A percentile compares a stretch with the other conserved stretches of the same genome.
phyloP scores from a whole-genome alignment of 2,797 vertebrate genomes.

The Neosalanx taihuensis region DNA sequence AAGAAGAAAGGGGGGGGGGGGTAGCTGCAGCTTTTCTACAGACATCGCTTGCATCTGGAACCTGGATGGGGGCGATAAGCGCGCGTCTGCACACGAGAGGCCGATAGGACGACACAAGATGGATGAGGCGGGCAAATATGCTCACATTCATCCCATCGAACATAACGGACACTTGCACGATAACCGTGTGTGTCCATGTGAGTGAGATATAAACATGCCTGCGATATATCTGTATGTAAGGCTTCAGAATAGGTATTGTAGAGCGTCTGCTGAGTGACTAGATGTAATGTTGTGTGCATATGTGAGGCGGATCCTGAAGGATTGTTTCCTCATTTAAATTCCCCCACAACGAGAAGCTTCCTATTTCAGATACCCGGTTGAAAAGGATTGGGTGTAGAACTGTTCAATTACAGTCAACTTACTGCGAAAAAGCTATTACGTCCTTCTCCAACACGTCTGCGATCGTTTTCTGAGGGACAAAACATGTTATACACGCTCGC shows the following conservation, averaged over 20 bases:
- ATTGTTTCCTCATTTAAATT: neutral
- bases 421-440: no score
- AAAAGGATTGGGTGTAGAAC: no score
- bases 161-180: constrained; percentile 57
- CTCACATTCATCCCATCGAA: constrained; percentile 58
- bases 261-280: no score
- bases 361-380: no score
- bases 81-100: constrained; percentile 44
- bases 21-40: constrained; percentile 40
- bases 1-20: neutral
- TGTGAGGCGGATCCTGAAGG: neutral
- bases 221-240: no score
- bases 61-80: constrained; percentile 50
- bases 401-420: no score
- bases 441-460: no score
- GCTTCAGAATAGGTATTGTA: no score
- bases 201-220: neutral
- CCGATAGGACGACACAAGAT: constrained; percentile 63
- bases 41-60: constrained; percentile 52
- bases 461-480: no score
- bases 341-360: neutral
- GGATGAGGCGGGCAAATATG: constrained; percentile 71
- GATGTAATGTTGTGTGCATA: no score
- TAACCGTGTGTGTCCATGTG: constrained; percentile 43
- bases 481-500: no score